These are phyloP conservation scores for Cydia pomonella DNA, from an alignment of 1,140 invertebrate species.

Conservation along the genomic window DNA sequence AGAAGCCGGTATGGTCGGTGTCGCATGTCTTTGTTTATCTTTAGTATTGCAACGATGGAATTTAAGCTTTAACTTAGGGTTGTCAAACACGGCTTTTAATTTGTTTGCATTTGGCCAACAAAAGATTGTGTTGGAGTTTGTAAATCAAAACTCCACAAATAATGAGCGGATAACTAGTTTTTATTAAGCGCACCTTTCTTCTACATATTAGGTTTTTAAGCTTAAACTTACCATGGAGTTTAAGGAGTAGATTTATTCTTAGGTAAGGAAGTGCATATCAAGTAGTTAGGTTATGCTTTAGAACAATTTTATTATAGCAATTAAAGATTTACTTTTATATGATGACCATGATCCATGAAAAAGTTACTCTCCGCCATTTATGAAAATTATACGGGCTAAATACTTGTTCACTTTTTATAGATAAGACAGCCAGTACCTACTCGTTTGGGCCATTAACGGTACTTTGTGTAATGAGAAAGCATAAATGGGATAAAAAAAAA, in stretches of 20 bases:
- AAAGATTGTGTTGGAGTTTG: constrained; percentile 24
- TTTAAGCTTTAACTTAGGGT: constrained; percentile 27
- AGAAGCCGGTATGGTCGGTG: constrained; percentile 10
- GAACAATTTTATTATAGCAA: too few relatives aligned
- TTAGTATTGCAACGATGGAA: constrained; percentile 27
- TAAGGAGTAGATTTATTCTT: not conserved
- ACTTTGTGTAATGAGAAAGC: too few relatives aligned
- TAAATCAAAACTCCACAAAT: constrained; percentile 24
- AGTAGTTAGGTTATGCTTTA: too few relatives aligned
- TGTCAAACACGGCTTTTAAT: constrained; percentile 29
- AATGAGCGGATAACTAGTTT: constrained; percentile 17
- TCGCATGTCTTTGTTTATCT: constrained; percentile 29
- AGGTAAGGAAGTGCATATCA: too few relatives aligned
- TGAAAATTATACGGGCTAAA: too few relatives aligned
- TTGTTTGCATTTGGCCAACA: constrained; percentile 29
- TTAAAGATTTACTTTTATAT: too few relatives aligned
- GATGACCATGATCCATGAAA: too few relatives aligned
- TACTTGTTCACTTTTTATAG: too few relatives aligned
- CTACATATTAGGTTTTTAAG: not conserved
- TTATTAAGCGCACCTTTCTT: not conserved
- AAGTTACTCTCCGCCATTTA: too few relatives aligned
- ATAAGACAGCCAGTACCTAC: too few relatives aligned
- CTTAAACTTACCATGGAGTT: not conserved
- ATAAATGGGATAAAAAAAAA: too few relatives aligned
- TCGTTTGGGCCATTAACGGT: too few relatives aligned